These are phyloP conservation scores for Macquaria ambigua DNA, from an alignment of 2,113 vertebrate genomes.

Conservation along the genomic window DNA sequence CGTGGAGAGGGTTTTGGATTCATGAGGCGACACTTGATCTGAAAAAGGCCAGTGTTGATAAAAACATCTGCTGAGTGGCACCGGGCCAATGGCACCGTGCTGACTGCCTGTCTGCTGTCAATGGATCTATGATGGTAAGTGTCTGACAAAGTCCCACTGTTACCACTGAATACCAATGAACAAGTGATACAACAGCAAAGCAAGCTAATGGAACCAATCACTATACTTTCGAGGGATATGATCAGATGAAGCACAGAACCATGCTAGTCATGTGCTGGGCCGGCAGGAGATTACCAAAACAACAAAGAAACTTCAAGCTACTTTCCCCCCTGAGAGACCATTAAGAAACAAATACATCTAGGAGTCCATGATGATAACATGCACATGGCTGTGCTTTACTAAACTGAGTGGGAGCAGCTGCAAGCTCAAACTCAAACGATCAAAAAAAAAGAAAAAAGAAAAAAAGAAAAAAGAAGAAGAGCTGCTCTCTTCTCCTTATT, in stretches of 20 bases:
- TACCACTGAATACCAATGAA: conserved; percentile 41
- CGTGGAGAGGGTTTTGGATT: conserved; percentile 51
- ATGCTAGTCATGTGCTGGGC: background rate
- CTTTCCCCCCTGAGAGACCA: background rate
- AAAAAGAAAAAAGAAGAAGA: background rate
- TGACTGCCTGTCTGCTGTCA: conserved; percentile 16
- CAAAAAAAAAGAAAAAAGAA: background rate
- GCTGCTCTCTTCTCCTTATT: background rate
- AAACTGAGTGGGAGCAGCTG: background rate
- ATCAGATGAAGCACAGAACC: conserved; percentile 2
- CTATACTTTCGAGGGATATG: conserved; percentile 5
- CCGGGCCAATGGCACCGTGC: background rate
- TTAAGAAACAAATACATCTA: conserved; percentile 5
- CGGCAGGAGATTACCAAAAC: conserved; percentile 18
- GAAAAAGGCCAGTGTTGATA: conserved; percentile 40
- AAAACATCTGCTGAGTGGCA: conserved; percentile 39
- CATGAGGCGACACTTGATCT: conserved; percentile 47
- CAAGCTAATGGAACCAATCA: background rate
- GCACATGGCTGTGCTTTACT: background rate
- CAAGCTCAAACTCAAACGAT: conserved; percentile 24
- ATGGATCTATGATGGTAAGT: conserved; percentile 20
- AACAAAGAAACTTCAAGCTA: background rate
- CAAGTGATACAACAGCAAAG: conserved; percentile 20
- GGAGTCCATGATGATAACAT: background rate
- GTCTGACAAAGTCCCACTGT: conserved; percentile 21